These are phyloP conservation scores for Myotis pilosus DNA, from an alignment of 2,797 vertebrate species.

Conservation along the genomic window DNA sequence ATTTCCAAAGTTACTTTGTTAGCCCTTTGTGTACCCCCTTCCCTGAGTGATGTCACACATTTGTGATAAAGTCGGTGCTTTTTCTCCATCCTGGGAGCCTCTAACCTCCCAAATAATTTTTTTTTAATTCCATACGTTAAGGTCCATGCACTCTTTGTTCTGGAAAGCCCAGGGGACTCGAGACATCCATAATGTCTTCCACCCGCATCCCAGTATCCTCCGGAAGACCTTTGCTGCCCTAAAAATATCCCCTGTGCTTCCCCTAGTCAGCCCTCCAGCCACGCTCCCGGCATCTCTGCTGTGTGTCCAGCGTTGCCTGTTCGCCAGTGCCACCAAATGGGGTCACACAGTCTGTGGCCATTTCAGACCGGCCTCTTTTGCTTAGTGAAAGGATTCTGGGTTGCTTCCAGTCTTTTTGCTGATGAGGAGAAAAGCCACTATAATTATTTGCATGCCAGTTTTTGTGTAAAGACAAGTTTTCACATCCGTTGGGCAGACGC, in stretches of 20 bases:
- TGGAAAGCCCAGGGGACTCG: neutral
- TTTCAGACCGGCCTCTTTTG: neutral
- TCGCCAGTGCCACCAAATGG: neutral
- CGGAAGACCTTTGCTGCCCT: neutral
- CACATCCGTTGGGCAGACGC: neutral
- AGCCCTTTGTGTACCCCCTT: neutral
- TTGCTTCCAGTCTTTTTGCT: neutral
- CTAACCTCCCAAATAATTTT: neutral
- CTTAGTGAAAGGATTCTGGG: neutral
- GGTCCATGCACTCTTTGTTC: neutral
- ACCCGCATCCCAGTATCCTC: neutral
- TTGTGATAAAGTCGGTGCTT: neutral
- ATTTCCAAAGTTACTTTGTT: neutral
- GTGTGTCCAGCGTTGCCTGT: neutral
- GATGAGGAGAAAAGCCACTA: neutral
- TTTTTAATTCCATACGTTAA: neutral
- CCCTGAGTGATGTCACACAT: neutral
- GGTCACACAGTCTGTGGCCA: too few relatives aligned
- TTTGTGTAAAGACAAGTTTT: neutral
- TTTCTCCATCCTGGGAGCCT: neutral
- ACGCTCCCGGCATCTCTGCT: neutral
- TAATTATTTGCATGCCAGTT: neutral
- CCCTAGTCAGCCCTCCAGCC: neutral
- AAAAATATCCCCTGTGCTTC: too few relatives aligned
- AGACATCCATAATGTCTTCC: neutral